Evolutionary conservation across 2,113 vertebrate genomes (phyloP), one percentile per base, ranked within the genome.

Genomic region (Xenotilapia longispinis): DNA sequence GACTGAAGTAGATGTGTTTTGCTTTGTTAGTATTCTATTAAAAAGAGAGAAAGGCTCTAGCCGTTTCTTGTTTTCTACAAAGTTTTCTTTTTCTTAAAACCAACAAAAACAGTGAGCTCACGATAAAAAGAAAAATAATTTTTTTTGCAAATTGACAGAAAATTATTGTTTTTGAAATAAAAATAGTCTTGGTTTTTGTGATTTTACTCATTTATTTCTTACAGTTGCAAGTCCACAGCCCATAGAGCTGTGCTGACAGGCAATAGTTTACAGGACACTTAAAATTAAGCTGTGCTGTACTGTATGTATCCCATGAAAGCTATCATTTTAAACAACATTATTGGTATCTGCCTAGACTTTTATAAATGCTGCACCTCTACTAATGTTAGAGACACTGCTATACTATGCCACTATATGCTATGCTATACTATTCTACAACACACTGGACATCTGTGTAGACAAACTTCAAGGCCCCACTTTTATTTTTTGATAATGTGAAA

Each of bases 121-220:
- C 0, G 0, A 7, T 68, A 68, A 38, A 68, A 68, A 65, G 17
- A 65, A n/a, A 60, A n/a, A n/a, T 5, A 0, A 0, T 0, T 4
- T 4, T 21, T 68, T 68, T 13, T 5, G 36, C 3, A 13, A 4
- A 9, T 1, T 40, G 0, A 40, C 36, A 6, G 63, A 70, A 70
- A 23, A 70, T 15, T 14, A 40, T 40, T 40, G 36, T 6, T 42
- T 70, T 70, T 8, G n/a, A 70, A 70, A 70, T 42, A 42, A 23
- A 65, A 42, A 23, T 9, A 14, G 36, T 42, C 1, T 70, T 3
- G 0, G n/a, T 23, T 42, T 70, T 21, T 40, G n/a, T 23, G 15
- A 70, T 70, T 40, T 70, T 40, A 70, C n/a, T 13, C 33, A 68
- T 21, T 12, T 40, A 23, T 0, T 42, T 70, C 36, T 70, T 6